Evolutionary conservation across 2,113 vertebrate species (phyloP).

Genomic region (Strix aluco): DNA sequence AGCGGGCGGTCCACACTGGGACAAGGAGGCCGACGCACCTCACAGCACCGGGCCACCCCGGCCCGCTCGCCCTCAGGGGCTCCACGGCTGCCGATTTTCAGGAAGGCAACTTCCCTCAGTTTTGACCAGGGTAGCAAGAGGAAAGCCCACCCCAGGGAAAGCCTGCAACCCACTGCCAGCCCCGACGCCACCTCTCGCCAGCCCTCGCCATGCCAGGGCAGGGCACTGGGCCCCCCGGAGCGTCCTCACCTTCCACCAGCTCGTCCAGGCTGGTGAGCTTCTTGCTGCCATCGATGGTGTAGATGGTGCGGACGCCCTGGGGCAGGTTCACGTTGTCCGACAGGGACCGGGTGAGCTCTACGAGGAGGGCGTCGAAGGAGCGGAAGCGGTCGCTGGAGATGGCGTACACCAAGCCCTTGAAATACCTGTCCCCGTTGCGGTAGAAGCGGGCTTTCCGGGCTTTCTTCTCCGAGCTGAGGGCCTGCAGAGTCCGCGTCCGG

Average conservation of each 20-base stretch:
- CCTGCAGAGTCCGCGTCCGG: slow-evolving; percentile 94
- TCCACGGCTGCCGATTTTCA: accelerated
- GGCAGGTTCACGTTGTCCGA: slow-evolving; percentile 95
- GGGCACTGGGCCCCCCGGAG: background rate
- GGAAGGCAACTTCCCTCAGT: background rate
- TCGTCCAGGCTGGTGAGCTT: slow-evolving; percentile 91
- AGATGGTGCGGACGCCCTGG: slow-evolving; percentile 92
- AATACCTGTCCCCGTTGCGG: slow-evolving; percentile 96
- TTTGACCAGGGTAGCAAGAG: accelerated
- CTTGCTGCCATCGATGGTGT: slow-evolving; percentile 87
- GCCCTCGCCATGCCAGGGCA: accelerated
- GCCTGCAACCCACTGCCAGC: background rate
- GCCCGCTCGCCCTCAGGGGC: background rate
- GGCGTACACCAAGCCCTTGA: slow-evolving; percentile 93
- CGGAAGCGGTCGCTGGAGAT: slow-evolving; percentile 93
- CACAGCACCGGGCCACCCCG: accelerated
- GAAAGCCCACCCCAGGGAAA: background rate
- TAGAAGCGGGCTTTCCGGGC: slow-evolving; percentile 96
- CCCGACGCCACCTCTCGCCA: accelerated
- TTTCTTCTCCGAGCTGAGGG: slow-evolving; percentile 93
- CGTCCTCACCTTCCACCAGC: slow-evolving; percentile 87
- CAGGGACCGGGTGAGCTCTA: slow-evolving; percentile 92
- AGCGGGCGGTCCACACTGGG: accelerated
- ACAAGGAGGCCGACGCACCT: accelerated
- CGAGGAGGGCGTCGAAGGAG: slow-evolving; percentile 92